A percentile compares a stretch with the other conserved stretches of the same genome.
Evolutionary conservation across 2,113 vertebrate genomes (phyloP).

Genomic region (Panthera tigris): DNA sequence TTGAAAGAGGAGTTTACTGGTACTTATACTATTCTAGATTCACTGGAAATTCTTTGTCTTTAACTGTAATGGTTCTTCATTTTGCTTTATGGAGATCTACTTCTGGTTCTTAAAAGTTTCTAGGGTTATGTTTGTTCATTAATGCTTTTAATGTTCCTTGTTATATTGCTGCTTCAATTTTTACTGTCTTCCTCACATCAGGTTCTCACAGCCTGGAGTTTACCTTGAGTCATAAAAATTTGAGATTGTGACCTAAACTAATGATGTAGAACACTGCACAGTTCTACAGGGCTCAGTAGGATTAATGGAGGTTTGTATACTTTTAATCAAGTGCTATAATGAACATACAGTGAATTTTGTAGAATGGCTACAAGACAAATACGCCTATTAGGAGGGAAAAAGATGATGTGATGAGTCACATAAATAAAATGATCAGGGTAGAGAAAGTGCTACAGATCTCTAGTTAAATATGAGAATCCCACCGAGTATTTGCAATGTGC

Average conservation of each 20-base stretch:
- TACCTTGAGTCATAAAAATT: constrained; percentile 64
- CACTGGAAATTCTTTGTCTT: constrained; percentile 61
- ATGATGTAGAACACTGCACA: constrained; percentile 30
- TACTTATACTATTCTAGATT: neutral
- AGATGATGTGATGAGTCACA: neutral
- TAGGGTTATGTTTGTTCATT: constrained; percentile 71
- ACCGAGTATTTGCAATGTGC: neutral
- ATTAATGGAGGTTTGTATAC: constrained; percentile 1
- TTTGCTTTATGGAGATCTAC: constrained; percentile 66
- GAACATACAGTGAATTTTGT: neutral
- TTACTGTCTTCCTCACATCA: constrained; percentile 48
- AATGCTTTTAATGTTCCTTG: constrained; percentile 70
- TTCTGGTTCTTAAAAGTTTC: constrained; percentile 63
- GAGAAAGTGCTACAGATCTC: neutral
- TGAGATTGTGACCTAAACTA: constrained; percentile 61
- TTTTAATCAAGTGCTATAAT: constrained; percentile 56
- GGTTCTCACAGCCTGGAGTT: constrained; percentile 66
- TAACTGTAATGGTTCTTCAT: constrained; percentile 26
- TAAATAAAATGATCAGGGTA: neutral
- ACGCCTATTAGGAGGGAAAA: neutral
- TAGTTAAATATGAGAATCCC: neutral
- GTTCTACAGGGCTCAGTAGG: neutral
- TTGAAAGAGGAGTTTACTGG: constrained; percentile 39
- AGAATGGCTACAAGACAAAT: neutral
- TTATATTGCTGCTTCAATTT: constrained; percentile 57